Evolutionary conservation across 2,888 invertebrate genomes (phyloP), one percentile per base, ranked within the genome.

Genomic region (Congeria kusceri): DNA sequence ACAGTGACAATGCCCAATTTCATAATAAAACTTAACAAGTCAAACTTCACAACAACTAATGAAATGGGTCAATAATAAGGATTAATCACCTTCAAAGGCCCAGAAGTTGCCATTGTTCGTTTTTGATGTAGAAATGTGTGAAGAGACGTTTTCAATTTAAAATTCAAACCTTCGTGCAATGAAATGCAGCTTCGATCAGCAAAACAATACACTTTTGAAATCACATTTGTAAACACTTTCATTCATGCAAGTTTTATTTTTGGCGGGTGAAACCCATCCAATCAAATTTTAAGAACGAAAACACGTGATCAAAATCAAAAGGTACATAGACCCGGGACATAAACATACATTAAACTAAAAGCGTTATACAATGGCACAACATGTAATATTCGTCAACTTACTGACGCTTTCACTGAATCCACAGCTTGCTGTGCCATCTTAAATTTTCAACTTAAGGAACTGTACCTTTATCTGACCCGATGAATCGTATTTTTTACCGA

Each of bases 401-500:
- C 83, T 57, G 74, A 44, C 18, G 56, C 73, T 63, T 83, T 83
- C 72, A 77, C 75, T n/a, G 80, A 77, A 49, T 83, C 83, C 20
- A 83, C 80, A 29, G 74, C 83, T 69, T 83, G 71, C 59, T 83
- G 83, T 18, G 83, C 83, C 83, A 83, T 83, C 28, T 27, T 74
- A 53, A 53, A 53, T 25, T 7, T 25, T 23, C 53, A 53, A 39
- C 39, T 7, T 39, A 39, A 39, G 39, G 11, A 39, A 39, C 39
- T 39, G 39, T 39, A 39, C 39, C 39, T 39, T 39, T 39, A 13
- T 15, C 15, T 7, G 1, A 11, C 9, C 13, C 39, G 39, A 39
- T 11, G 39, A 39, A 39, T 11, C 39, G 39, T 39, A 32, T 39
- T 39, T 39, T 39, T 39, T 39, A 39, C 39, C 39, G 15, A 39